Evolutionary conservation across 2,888 invertebrate genomes (phyloP), one percentile per base, ranked within the genome.

Genomic region (Desoria tigrina): DNA sequence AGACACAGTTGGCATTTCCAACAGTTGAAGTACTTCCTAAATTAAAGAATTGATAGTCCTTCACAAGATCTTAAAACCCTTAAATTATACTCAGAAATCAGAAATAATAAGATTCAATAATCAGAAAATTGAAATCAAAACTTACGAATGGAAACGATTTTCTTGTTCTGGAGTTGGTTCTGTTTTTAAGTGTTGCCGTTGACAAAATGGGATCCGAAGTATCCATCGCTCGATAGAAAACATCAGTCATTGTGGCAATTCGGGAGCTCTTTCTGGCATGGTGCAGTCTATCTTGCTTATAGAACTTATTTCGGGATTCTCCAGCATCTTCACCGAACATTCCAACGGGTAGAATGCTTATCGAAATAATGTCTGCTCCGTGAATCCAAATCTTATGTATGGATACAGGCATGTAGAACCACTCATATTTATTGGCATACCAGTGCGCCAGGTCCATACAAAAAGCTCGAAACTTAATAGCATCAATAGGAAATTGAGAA

Each of bases 131-230:
- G n/a, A n/a, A n/a, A n/a, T n/a, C n/a, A n/a, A n/a, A n/a, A n/a
- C 39, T 39, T 39, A 39, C 39, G 9, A 9, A 39, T 39, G 39
- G 39, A 11, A 39, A 16, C 9, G 9, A 11, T 16, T 39, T 39
- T 16, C 39, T 9, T 39, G 39, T 16, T 39, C 39, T 9, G 9
- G 39, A 39, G 9, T 39, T 39, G 9, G 16, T 9, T 39, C 39
- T 9, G 9, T 39, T 39, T 16, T 11, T 39, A 11, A 39, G 39
- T 39, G 39, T 11, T 11, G 16, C 39, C 39, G 26, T 14, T 1
- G 66, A 61, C 23, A 62, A 14, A 23, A 68, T 32, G 2, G 67
- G 70, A 61, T 70, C 70, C 1, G 70, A 65, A 7, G 54, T 32
- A 26, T 67, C 70, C 2, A 65, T 16, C 1, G 64, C 61, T 18